These are phyloP conservation scores for Aix galericulata DNA, from an alignment of 2,113 vertebrate species.

Conservation along the genomic window DNA sequence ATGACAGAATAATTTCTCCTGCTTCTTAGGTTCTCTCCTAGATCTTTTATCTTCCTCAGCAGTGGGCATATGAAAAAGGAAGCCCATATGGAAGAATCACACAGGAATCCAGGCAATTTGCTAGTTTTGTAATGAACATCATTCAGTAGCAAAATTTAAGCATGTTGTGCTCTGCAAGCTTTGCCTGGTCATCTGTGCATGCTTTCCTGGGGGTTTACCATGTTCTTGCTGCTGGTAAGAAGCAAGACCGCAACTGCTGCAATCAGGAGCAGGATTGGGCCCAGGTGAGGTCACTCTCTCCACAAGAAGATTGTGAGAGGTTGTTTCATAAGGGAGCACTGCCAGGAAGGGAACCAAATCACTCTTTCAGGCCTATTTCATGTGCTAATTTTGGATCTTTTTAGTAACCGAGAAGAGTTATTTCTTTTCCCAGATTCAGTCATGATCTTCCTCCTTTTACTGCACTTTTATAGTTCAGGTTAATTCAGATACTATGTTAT, in stretches of 20 bases:
- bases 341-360: not conserved
- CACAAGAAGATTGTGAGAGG: not conserved
- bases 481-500: not conserved
- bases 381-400: not conserved
- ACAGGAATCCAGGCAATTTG: not conserved
- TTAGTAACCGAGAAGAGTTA: not conserved
- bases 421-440: not conserved
- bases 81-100: not conserved
- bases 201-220: not conserved
- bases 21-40: accelerated
- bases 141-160: not conserved
- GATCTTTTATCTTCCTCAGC: not conserved
- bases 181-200: not conserved
- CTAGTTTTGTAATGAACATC: not conserved
- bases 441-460: not conserved
- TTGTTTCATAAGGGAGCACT: not conserved
- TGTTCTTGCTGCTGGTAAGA: not conserved
- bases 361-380: not conserved
- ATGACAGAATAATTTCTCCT: not conserved
- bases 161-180: not conserved
- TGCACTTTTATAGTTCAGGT: not conserved
- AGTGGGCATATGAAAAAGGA: not conserved
- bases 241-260: not conserved
- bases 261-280: not conserved
- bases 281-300: not conserved